Percentiles rank a stretch among this genome's conserved stretches.
Evolutionary conservation across 2,888 invertebrate genomes (phyloP).

Genomic region (Eurytoma adleriae): DNA sequence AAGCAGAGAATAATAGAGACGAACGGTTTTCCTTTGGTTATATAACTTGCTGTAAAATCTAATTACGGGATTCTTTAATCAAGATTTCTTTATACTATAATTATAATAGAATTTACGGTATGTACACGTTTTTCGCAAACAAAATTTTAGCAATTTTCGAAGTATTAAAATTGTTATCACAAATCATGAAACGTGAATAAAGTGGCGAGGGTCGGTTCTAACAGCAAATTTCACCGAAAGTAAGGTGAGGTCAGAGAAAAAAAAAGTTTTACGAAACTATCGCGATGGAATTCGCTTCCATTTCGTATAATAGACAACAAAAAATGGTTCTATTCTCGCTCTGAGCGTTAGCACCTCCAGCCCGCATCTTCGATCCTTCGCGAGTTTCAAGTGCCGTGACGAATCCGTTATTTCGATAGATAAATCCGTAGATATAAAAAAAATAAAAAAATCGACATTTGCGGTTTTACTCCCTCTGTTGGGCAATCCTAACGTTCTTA

Average conservation of each 20-base stretch:
- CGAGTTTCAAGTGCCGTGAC: constrained; percentile 18
- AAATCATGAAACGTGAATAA: too few relatives aligned
- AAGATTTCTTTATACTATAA: constrained; percentile 14
- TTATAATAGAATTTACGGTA: neutral
- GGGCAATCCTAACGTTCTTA: too few relatives aligned
- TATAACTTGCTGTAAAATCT: constrained; percentile 22
- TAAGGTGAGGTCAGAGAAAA: constrained; percentile 5
- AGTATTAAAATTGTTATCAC: too few relatives aligned
- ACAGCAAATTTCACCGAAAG: constrained; percentile 26
- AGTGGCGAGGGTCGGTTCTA: too few relatives aligned
- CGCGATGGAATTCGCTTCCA: constrained; percentile 20
- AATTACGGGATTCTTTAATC: constrained; percentile 29
- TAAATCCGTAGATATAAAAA: neutral
- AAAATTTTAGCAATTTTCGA: neutral
- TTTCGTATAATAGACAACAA: constrained; percentile 14
- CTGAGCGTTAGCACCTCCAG: constrained; percentile 3
- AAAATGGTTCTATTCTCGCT: constrained; percentile 37
- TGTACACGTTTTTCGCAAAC: constrained; percentile 1
- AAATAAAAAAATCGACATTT: too few relatives aligned
- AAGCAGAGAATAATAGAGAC: constrained; percentile 27
- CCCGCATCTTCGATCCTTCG: neutral
- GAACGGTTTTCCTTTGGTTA: constrained; percentile 21
- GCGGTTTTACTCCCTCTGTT: too few relatives aligned
- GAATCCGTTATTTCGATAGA: constrained; percentile 44
- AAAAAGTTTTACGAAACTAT: constrained; percentile 8